Evolutionary conservation across 2,113 vertebrate genomes (phyloP).

Genomic region (Sterrhoptilus dennistouni): DNA sequence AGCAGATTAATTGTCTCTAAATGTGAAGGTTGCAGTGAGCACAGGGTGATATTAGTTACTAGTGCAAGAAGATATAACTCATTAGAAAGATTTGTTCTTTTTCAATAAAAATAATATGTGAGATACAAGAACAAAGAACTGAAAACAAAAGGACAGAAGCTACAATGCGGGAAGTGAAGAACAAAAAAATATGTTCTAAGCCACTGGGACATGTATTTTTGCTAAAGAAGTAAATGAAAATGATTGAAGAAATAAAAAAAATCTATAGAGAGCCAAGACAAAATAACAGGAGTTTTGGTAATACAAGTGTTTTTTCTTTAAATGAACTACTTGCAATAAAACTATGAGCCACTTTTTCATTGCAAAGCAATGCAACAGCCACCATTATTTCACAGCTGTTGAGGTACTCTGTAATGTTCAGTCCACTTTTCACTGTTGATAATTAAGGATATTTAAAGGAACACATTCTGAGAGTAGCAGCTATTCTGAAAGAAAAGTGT

Average conservation of each 20-base stretch:
- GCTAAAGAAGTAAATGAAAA: slow-evolving; percentile 19
- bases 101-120: neutral
- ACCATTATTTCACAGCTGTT: neutral
- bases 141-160: slow-evolving; percentile 6
- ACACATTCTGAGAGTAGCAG: neutral
- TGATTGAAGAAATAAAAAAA: slow-evolving; percentile 13
- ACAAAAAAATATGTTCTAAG: slow-evolving; percentile 12
- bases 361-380: neutral
- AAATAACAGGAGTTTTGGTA: neutral
- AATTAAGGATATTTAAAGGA: slow-evolving; percentile 37
- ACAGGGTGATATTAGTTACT: neutral
- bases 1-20: slow-evolving; percentile 68
- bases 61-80: slow-evolving; percentile 9
- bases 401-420: neutral
- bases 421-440: neutral
- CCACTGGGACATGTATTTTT: neutral
- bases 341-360: neutral
- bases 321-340: neutral
- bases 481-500: neutral
- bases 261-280: neutral
- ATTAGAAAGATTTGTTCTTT: neutral
- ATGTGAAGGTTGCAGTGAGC: slow-evolving; percentile 24
- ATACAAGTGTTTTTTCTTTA: neutral
- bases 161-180: slow-evolving; percentile 1
- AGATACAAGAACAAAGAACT: neutral